Base-by-base conservation (phyloP, 2,888 invertebrate genomes). In the Xestia ashworthii region DNA sequence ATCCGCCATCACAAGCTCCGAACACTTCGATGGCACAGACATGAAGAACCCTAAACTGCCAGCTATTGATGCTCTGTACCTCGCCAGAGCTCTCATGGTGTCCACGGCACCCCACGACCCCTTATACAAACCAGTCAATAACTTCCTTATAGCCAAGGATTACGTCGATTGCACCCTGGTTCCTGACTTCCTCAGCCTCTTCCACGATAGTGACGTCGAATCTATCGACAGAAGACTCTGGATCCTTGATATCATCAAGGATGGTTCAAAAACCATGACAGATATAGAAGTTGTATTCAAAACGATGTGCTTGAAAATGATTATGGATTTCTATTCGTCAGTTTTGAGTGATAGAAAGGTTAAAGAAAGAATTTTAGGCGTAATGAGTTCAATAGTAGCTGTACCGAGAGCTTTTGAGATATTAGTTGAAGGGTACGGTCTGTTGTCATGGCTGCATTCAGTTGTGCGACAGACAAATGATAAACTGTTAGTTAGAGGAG, bases 151-250 rank as follows among this genome's bases (percentile, higher is more conserved):
- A 89, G 98, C 98, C 3, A 99, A 98, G 93, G 98, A 98, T 19
- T 97, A 97, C 14, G 97, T 99, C 25, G 98, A 99, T 91, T 95
- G 99, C 25, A 97, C 97, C 22, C 97, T 98, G 5, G 98, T 99
- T n/a, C 99, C 99, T 0, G 99, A 99, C 92, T 98, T 99, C 90
- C 97, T 98, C 80, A 98, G 98, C 72, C 97, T 99, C 58, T 98
- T 99, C 91, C 98, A 98, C 91, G 98, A 98, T 82, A 97, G 98
- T 16, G 98, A 98, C 76, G 96, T 98, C 0, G 97, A 98, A 87
- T 97, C 97, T 74, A 97, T 97, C 38, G 97, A 97, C 0, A 98
- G 98, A 89, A 97, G 98, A 66, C 95, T 97, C 46, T 99, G 99
- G 98, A 98, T 99, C 55, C 95, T 99, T 16, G 97, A 98, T 87